A percentile compares a stretch with the other conserved stretches of the same genome.
phyloP scores from a whole-genome alignment of 2,797 vertebrate species.

The Limosa lapponica region DNA sequence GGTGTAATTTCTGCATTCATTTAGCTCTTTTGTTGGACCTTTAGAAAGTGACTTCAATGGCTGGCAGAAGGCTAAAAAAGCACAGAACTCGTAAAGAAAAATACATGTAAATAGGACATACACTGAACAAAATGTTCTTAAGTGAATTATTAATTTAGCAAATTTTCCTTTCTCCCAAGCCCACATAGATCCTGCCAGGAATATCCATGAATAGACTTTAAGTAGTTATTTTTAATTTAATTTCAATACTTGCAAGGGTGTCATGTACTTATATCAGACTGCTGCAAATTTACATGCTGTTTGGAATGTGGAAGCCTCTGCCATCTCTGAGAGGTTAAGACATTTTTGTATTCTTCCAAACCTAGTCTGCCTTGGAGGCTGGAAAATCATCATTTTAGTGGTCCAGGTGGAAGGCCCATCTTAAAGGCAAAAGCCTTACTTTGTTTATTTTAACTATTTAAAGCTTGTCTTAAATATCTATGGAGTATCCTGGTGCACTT shows the following conservation, averaged over 20 bases:
- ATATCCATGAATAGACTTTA: conserved; percentile 43
- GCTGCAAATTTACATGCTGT: background rate
- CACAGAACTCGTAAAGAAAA: background rate
- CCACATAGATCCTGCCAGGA: conserved; percentile 28
- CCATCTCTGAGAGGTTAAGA: background rate
- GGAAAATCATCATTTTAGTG: background rate
- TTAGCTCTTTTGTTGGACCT: background rate
- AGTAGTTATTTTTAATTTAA: conserved; percentile 48
- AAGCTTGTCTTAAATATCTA: background rate
- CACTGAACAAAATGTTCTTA: conserved; percentile 31
- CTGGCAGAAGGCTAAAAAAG: background rate
- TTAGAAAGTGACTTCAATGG: background rate
- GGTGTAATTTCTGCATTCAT: background rate
- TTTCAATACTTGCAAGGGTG: background rate
- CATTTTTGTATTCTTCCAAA: background rate
- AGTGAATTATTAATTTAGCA: conserved; percentile 45
- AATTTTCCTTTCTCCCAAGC: conserved; percentile 40
- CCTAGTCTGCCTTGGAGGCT: background rate
- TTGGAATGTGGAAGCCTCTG: background rate
- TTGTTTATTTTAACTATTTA: background rate
- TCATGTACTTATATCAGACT: background rate
- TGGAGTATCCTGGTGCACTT: background rate
- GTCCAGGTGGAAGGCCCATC: background rate
- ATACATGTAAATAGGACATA: conserved; percentile 12
- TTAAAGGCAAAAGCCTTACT: background rate